Percentiles rank a stretch among this genome's conserved stretches.
These are phyloP conservation scores for Antheraea yamamai DNA, from an alignment of 2,888 invertebrate species.

Conservation along the genomic window DNA sequence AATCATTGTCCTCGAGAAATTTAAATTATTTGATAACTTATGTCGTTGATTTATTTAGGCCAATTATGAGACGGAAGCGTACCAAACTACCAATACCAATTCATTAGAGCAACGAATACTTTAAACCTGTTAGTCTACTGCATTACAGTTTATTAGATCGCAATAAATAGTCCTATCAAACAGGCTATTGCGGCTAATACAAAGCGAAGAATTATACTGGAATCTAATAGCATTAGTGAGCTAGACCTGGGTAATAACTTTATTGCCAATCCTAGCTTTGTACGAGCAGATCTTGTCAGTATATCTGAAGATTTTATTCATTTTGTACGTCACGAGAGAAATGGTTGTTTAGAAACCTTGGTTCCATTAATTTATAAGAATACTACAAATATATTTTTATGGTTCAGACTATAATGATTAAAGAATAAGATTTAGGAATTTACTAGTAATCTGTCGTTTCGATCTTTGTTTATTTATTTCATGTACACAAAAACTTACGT, in stretches of 20 bases:
- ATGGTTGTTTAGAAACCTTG: neutral
- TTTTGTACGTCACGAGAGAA: neutral
- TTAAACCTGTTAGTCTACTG: slow-evolving; percentile 47
- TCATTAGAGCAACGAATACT: slow-evolving; percentile 33
- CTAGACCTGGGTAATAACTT: slow-evolving; percentile 19
- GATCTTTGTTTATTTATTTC: too few species aligned
- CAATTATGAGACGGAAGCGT: slow-evolving; percentile 40
- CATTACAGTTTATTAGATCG: slow-evolving; percentile 38
- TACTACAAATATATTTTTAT: too few species aligned
- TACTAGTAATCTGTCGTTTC: too few species aligned
- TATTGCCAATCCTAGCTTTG: slow-evolving; percentile 16
- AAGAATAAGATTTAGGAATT: too few species aligned
- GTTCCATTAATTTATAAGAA: neutral
- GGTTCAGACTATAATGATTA: too few species aligned
- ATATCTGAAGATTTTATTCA: neutral
- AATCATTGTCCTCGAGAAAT: slow-evolving; percentile 39
- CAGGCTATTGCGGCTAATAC: slow-evolving; percentile 28
- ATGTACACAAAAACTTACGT: too few species aligned
- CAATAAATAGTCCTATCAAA: slow-evolving; percentile 43
- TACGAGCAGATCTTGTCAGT: slow-evolving; percentile 7
- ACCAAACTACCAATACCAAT: slow-evolving; percentile 33
- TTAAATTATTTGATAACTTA: slow-evolving; percentile 32
- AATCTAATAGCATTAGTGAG: slow-evolving; percentile 30
- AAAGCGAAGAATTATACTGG: slow-evolving; percentile 27
- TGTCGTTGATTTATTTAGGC: slow-evolving; percentile 34